Evolutionary conservation across 2,888 invertebrate genomes (phyloP).

Genomic region (Ecdyonurus torrentis): DNA sequence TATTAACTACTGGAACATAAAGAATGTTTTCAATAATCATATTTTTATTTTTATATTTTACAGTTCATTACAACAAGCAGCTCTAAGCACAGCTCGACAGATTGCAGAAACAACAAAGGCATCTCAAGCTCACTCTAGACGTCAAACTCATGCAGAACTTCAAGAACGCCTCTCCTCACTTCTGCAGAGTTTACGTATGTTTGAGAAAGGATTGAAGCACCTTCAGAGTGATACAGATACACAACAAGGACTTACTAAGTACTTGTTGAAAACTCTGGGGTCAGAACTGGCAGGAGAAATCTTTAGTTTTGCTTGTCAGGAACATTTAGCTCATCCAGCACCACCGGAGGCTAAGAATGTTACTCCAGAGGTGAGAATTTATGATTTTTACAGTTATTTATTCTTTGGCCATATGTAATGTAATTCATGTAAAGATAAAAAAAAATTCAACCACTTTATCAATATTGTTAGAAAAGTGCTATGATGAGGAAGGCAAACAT

Average conservation of each 20-base stretch:
- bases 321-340: constrained; percentile 22
- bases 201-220: constrained; percentile 54
- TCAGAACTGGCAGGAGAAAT: constrained; percentile 67
- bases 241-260: constrained; percentile 56
- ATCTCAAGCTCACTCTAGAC: constrained; percentile 45
- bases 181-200: constrained; percentile 55
- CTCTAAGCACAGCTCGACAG: constrained; percentile 48
- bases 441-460: too few relatives aligned
- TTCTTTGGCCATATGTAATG: too few relatives aligned
- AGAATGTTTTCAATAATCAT: not conserved
- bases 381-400: too few relatives aligned
- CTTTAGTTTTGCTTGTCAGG: constrained; percentile 58
- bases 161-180: constrained; percentile 69
- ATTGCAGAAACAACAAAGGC: constrained; percentile 58
- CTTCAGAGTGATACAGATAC: constrained; percentile 26
- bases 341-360: not conserved
- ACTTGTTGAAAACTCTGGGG: constrained; percentile 68
- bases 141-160: constrained; percentile 63
- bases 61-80: constrained; percentile 48
- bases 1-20: too few relatives aligned
- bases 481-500: too few relatives aligned
- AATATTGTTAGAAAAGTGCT: too few relatives aligned
- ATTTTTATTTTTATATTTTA: not conserved
- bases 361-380: not conserved
- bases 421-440: too few relatives aligned